Conservation (phyloP, 2,113 vertebrate species). For the Perca schrenkii region DNA sequence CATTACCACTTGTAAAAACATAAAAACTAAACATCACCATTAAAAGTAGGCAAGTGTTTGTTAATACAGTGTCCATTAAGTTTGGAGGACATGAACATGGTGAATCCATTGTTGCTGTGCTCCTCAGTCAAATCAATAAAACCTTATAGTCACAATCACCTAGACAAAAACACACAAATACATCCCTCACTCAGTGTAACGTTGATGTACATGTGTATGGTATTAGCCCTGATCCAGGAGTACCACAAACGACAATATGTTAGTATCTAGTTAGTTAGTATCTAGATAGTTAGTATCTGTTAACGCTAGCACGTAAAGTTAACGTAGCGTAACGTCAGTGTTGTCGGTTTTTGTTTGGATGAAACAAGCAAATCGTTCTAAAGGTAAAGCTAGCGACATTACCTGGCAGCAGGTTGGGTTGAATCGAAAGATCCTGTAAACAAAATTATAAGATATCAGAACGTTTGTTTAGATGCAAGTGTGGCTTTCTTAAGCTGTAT, state of each 20-base stretch:
- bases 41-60: background rate
- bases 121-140: background rate
- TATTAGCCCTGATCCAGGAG: background rate
- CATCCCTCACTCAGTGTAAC: no score
- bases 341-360: background rate
- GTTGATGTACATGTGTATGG: no score
- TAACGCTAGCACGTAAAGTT: background rate
- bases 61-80: background rate
- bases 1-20: background rate
- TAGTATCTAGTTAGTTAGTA: background rate
- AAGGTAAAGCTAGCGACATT: conserved; percentile 3
- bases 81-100: background rate
- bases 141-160: background rate
- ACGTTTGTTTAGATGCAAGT: background rate
- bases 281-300: no score
- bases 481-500: background rate
- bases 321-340: background rate
- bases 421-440: conserved; percentile 68
- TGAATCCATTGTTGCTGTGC: background rate
- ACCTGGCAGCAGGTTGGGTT: conserved; percentile 64
- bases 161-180: background rate
- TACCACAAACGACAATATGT: background rate
- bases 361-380: background rate
- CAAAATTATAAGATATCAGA: background rate
- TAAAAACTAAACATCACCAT: background rate